phyloP scores from a whole-genome alignment of 2,797 vertebrate species.

The Cossypha dichroa region DNA sequence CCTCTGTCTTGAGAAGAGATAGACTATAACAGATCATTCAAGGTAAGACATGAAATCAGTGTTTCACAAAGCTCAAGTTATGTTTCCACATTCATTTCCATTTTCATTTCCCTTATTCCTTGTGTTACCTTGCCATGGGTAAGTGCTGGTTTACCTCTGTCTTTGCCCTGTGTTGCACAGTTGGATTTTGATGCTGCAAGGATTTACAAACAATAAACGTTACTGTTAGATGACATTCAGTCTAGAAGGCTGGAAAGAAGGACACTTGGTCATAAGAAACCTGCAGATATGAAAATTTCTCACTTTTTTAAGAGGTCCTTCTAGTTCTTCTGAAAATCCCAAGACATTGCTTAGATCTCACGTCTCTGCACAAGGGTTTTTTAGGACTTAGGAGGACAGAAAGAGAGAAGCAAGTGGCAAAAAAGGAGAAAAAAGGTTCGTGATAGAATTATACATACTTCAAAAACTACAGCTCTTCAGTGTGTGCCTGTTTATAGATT shows the following conservation, averaged over 20 bases:
- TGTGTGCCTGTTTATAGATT: background rate
- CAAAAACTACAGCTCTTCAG: background rate
- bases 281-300: background rate
- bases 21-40: conserved; percentile 63
- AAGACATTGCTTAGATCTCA: background rate
- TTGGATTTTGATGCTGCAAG: background rate
- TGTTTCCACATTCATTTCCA: conserved; percentile 47
- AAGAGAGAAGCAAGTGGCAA: background rate
- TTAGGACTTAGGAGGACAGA: background rate
- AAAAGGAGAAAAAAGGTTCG: background rate
- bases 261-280: background rate
- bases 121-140: conserved; percentile 63
- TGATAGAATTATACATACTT: background rate
- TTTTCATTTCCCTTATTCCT: background rate
- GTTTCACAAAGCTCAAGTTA: conserved; percentile 27
- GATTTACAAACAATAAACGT: background rate
- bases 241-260: background rate
- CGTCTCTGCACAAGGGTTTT: background rate
- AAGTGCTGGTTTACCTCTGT: background rate
- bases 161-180: background rate
- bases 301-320: background rate
- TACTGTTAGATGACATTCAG: background rate
- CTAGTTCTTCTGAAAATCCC: background rate
- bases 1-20: conserved; percentile 74
- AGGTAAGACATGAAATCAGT: conserved; percentile 73